These are phyloP conservation scores for Eretmocerus hayati DNA, from an alignment of 2,888 invertebrate genomes.

Conservation along the genomic window DNA sequence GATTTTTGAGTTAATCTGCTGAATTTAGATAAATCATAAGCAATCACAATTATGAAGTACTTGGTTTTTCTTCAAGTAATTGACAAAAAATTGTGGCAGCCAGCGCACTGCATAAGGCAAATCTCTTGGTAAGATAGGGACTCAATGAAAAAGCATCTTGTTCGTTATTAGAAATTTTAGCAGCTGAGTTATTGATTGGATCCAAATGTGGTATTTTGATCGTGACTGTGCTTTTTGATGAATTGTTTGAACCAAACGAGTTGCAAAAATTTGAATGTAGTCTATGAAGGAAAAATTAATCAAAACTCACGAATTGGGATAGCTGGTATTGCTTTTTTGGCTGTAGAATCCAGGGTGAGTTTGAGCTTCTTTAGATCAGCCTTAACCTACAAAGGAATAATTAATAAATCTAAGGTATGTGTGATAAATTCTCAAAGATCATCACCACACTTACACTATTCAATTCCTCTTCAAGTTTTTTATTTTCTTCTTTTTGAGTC, in stretches of 20 bases:
- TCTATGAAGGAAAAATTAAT: conserved; percentile 6
- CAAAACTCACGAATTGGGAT: conserved; percentile 22
- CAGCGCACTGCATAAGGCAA: conserved; percentile 37
- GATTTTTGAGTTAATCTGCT: too few species aligned
- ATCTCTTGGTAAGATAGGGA: conserved; percentile 39
- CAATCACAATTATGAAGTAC: too few species aligned
- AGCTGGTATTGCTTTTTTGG: conserved; percentile 12
- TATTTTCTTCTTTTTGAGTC: conserved; percentile 8
- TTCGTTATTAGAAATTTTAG: conserved; percentile 35
- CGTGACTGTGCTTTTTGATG: conserved; percentile 29
- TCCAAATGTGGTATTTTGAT: conserved; percentile 35
- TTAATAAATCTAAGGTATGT: not conserved
- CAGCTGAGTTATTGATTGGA: conserved; percentile 33
- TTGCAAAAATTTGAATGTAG: conserved; percentile 2
- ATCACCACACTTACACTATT: conserved; percentile 2
- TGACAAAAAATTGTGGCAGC: conserved; percentile 38
- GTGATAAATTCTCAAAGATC: not conserved
- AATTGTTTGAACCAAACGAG: conserved; percentile 23
- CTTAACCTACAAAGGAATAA: conserved; percentile 28
- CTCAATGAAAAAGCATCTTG: conserved; percentile 37
- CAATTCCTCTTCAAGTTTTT: conserved; percentile 15
- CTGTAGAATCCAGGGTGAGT: conserved; percentile 22
- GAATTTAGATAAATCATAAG: too few species aligned
- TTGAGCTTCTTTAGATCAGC: conserved; percentile 33
- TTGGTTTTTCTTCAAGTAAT: conserved; percentile 25